A percentile compares a stretch with the other conserved stretches of the same genome.
Conservation (phyloP, 23 tunicate genomes). For the Ascidia mentula region DNA sequence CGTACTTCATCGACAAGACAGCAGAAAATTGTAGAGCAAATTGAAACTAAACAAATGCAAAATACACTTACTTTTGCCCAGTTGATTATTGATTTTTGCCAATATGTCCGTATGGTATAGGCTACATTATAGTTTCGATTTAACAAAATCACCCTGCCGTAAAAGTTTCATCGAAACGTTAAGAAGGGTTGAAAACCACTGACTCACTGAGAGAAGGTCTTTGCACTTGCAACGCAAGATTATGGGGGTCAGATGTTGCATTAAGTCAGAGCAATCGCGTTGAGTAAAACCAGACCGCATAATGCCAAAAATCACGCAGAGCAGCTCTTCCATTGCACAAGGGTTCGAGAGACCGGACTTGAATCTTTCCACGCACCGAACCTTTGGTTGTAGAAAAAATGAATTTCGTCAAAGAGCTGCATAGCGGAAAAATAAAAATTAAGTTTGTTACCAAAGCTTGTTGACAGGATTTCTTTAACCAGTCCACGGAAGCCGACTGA, state of each 20-base stretch:
- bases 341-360: conserved; percentile 30
- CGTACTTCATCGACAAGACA: too few relatives aligned
- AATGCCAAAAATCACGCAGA: conserved; percentile 17
- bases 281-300: background rate
- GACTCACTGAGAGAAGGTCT: conserved; percentile 16
- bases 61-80: too few relatives aligned
- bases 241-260: background rate
- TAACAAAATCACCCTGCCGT: too few relatives aligned
- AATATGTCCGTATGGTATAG: too few relatives aligned
- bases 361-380: conserved; percentile 4
- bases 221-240: conserved; percentile 10
- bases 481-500: background rate
- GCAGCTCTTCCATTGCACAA: conserved; percentile 36
- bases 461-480: background rate
- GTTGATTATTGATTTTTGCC: too few relatives aligned
- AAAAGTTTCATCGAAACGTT: too few relatives aligned
- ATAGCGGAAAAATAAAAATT: too few relatives aligned
- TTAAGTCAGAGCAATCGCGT: background rate
- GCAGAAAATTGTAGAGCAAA: too few relatives aligned
- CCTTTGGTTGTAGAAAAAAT: background rate
- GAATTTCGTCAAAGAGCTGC: too few relatives aligned
- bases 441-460: background rate
- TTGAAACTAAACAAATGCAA: too few relatives aligned
- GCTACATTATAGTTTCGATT: too few relatives aligned
- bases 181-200: background rate